phyloP scores from a whole-genome alignment of 2,888 invertebrate genomes.

The Rhogogaster chlorosoma region DNA sequence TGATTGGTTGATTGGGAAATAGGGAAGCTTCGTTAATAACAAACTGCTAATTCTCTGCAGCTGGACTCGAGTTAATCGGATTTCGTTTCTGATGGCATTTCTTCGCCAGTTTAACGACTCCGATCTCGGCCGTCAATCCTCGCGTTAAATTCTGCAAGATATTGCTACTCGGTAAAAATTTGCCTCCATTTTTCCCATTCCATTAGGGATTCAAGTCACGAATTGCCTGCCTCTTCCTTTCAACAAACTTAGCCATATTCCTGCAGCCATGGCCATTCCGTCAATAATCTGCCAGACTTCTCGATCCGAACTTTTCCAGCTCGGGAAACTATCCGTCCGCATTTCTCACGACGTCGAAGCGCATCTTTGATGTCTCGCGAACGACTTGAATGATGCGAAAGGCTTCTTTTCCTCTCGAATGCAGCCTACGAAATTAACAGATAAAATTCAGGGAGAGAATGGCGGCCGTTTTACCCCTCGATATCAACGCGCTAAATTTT shows the following conservation, averaged over 20 bases:
- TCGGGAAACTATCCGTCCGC: neutral
- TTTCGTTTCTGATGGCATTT: conserved; percentile 7
- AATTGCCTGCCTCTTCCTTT: neutral
- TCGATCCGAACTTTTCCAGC: neutral
- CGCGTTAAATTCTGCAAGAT: neutral
- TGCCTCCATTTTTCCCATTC: neutral
- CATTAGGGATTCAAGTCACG: conserved; percentile 22
- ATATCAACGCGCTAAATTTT: neutral
- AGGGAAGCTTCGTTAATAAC: conserved; percentile 49
- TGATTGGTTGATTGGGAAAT: conserved; percentile 59
- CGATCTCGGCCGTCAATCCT: neutral
- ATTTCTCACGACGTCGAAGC: neutral
- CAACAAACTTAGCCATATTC: conserved; percentile 23
- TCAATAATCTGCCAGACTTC: conserved; percentile 37
- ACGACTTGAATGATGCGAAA: neutral
- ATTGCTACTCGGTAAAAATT: neutral
- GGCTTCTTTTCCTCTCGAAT: neutral
- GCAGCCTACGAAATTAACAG: neutral
- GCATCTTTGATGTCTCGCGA: neutral
- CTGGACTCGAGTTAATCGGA: conserved; percentile 47
- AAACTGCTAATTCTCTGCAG: conserved; percentile 41
- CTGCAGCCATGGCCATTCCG: neutral
- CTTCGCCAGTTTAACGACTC: neutral
- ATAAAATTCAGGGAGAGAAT: neutral
- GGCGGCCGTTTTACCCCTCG: neutral